Base-by-base conservation (phyloP, 1,140 invertebrate species). In the Penaeus indicus region DNA sequence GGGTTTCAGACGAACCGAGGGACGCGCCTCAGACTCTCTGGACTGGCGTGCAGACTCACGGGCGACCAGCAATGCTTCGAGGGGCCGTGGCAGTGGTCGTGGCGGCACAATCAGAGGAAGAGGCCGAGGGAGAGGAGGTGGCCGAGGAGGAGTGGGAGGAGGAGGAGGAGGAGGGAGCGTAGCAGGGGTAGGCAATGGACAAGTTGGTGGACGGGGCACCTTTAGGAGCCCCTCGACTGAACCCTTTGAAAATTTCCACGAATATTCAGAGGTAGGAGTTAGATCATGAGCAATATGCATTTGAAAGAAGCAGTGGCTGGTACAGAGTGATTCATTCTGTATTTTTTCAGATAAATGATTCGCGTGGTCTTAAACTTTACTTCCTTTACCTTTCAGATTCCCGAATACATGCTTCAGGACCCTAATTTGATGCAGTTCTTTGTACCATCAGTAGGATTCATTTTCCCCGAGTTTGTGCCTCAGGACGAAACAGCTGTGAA, bases 401-500 rank as follows among this genome's bases (percentile, higher is more conserved):
- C 90, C 80, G 87, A 90, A 32, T 90, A 92, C 72, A 38, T 91
- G 25, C 81, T 89, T n/a, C 85, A 84, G 38, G 83, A 93, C 90
- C 92, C 93, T 62, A 90, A 80, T n/a, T 95, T 93, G 90, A 94
- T 95, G 91, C 94, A 90, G 72, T 89, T 79, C 82, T 88, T 88
- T 79, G 85, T 95, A 92, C 94, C 94, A 86, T 95, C 94, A 90
- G 94, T 96, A 94, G 95, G 95, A 89, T 93, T 94, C 25, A 95
- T 93, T 91, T 95, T 94, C 91, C 95, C 93, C 92, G 94, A 94
- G 94, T 91, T 89, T 93, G 88, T 94, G 93, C 91, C 89, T 95
- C 38, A 85, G 84, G 94, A 95, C 91, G 93, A 93, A 80, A 92
- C 92, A 10, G 94, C 94, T 54, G 92, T 97, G 4, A 96, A 96